Evolutionary conservation across 2,888 invertebrate species (phyloP), one percentile per base, ranked within the genome.

Genomic region (Plemyria rubiginata): DNA sequence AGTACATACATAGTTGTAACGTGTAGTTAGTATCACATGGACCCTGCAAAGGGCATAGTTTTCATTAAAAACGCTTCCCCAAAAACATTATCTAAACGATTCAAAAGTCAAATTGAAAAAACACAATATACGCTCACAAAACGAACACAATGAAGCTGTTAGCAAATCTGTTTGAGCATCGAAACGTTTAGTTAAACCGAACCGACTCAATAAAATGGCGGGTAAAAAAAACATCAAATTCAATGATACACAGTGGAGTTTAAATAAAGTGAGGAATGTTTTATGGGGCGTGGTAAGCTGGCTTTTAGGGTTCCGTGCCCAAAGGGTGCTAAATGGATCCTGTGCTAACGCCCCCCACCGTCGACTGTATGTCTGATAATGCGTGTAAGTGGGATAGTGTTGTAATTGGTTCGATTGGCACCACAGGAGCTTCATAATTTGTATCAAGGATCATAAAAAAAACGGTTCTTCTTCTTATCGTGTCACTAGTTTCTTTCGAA

Each of bases 131-230:
- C 32, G 48, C 6, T 40, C 36, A 38, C 16, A 51, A 54, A 66
- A 50, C 13, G 13, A 40, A 43, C 15, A 11, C 54, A 54, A 46
- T 32, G 29, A 70, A 73, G 67, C 68, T 64, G 67, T 64, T 58
- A 67, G 66, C 67, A 70, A 71, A 72, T 71, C 67, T 67, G 65
- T 67, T 70, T 67, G 68, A 73, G 72, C 73, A 74, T 66, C 62
- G 68, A 65, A 78, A 69, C 72, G 73, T 76, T 78, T 78, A 73
- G 75, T 75, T 72, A 68, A 73, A 75, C 73, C 70, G 76, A 73
- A 72, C 65, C 67, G 67, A 75, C 70, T 60, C 63, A 66, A 70
- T 71, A 70, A 73, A 76, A 73, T 74, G 72, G 75, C 71, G 64
- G 67, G 67, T 66, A 71, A 71, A 16, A 22, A 76, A 74, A 75